Conservation (phyloP, 2,797 vertebrate genomes). For the Scleropages formosus region DNA sequence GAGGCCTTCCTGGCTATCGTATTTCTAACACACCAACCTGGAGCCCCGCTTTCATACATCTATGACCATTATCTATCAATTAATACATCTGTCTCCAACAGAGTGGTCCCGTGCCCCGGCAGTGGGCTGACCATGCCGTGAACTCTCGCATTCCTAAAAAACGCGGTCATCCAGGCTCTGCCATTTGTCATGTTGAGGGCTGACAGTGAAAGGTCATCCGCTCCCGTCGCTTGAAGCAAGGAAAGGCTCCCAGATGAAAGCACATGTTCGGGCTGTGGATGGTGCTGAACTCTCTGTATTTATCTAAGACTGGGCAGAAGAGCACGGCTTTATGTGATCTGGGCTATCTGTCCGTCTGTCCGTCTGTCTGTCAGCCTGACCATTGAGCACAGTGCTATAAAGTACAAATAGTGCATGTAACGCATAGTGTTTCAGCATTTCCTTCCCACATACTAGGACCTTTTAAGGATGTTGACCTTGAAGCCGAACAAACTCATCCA, state of each 20-base stretch:
- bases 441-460: constrained; percentile 38
- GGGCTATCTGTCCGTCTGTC: constrained; percentile 65
- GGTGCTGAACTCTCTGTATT: constrained; percentile 67
- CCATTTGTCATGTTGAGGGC: constrained; percentile 78
- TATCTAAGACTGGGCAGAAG: constrained; percentile 65
- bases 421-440: background rate
- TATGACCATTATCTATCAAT: constrained; percentile 77
- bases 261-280: constrained; percentile 65
- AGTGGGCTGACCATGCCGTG: constrained; percentile 75
- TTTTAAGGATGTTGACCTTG: constrained; percentile 37
- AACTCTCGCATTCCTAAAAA: constrained; percentile 79
- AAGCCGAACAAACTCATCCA: constrained; percentile 29
- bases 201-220: constrained; percentile 83
- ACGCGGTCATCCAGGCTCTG: constrained; percentile 73
- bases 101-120: constrained; percentile 66
- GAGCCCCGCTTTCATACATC: constrained; percentile 59
- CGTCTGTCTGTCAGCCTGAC: constrained; percentile 55
- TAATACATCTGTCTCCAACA: constrained; percentile 74
- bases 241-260: constrained; percentile 75
- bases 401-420: background rate
- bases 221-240: constrained; percentile 76
- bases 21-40: constrained; percentile 56
- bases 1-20: constrained; percentile 55
- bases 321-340: constrained; percentile 70
- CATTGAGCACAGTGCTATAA: constrained; percentile 44